A percentile compares a stretch with the other conserved stretches of the same genome.
Evolutionary conservation across 2,113 vertebrate genomes (phyloP).

Genomic region (Cynopterus brachyotis): DNA sequence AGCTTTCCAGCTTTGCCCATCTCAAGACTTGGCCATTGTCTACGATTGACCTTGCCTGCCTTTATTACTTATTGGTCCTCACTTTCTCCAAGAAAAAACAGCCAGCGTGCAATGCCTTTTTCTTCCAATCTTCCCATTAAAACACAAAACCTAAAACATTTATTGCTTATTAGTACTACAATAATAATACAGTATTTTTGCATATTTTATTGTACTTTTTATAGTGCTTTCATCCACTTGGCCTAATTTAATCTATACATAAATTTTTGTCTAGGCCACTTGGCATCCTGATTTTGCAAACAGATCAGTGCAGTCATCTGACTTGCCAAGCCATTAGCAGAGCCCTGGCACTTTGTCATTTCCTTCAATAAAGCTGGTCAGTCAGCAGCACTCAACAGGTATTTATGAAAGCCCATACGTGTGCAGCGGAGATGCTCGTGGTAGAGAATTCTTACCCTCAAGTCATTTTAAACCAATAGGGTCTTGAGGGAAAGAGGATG

Average conservation of each 20-base stretch:
- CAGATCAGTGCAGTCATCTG: neutral
- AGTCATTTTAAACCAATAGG: neutral
- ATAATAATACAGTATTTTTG: neutral
- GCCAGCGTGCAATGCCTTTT: neutral
- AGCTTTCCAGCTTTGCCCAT: neutral
- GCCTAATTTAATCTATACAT: neutral
- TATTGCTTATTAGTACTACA: neutral
- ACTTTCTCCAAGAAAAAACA: neutral
- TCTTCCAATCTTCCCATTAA: neutral
- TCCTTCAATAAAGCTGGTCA: neutral
- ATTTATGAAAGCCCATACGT: neutral
- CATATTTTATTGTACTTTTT: neutral
- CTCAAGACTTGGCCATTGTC: neutral
- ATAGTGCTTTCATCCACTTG: neutral
- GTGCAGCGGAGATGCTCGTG: neutral
- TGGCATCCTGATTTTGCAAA: neutral
- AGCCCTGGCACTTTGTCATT: neutral
- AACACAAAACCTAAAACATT: neutral
- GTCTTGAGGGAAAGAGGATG: neutral
- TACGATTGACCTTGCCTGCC: neutral
- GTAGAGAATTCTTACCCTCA: neutral
- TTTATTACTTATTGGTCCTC: neutral
- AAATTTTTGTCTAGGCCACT: neutral
- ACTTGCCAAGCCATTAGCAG: neutral
- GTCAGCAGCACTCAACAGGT: neutral